A percentile compares a stretch with the other conserved stretches of the same genome.
These are phyloP conservation scores for Corythaixoides concolor DNA, from an alignment of 2,113 vertebrate species.

Conservation along the genomic window DNA sequence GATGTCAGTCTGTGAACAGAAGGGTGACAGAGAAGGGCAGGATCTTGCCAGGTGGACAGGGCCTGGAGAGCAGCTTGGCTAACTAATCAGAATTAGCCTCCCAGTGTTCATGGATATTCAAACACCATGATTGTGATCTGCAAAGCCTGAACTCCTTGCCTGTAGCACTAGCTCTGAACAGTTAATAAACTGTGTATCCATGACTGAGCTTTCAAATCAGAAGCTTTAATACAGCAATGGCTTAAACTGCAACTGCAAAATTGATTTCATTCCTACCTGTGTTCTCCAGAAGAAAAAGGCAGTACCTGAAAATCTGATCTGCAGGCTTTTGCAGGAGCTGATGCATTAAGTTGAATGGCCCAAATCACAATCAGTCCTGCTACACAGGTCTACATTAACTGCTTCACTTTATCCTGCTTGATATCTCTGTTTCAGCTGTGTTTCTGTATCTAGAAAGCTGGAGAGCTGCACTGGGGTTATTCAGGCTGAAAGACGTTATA, in stretches of 20 bases:
- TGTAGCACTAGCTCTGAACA: background rate
- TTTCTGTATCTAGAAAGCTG: background rate
- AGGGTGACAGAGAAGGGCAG: background rate
- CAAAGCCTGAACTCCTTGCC: background rate
- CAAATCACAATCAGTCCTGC: background rate
- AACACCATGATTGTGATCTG: fast-evolving
- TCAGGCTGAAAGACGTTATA: background rate
- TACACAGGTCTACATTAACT: background rate
- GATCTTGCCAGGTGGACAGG: background rate
- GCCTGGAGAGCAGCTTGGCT: background rate
- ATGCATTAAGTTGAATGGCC: background rate
- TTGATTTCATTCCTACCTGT: background rate
- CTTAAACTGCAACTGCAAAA: background rate
- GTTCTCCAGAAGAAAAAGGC: background rate
- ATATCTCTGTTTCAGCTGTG: background rate
- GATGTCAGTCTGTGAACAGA: background rate
- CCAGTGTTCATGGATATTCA: background rate
- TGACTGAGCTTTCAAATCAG: background rate
- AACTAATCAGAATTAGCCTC: background rate
- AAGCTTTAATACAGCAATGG: background rate
- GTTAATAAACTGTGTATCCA: background rate
- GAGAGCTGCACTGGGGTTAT: background rate
- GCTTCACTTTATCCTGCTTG: background rate
- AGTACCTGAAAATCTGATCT: background rate
- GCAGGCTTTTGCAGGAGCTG: background rate